phyloP scores from a whole-genome alignment of 2,888 invertebrate genomes.

The Mimachlamys varia region DNA sequence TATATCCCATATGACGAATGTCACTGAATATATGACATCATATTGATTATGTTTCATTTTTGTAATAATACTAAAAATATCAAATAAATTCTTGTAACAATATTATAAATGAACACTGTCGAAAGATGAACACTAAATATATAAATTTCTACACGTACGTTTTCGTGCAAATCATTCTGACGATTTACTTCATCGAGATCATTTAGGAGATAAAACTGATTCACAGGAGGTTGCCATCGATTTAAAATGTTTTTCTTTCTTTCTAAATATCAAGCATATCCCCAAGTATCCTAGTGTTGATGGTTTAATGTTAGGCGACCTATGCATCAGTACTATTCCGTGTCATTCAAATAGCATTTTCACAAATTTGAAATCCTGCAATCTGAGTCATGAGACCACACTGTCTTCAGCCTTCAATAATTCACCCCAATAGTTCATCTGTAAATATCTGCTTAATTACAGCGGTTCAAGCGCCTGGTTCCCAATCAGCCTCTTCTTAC shows the following conservation, averaged over 20 bases:
- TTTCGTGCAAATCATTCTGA: no score
- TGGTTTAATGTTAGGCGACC: background rate
- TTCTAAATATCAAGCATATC: background rate
- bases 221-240: background rate
- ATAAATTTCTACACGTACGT: no score
- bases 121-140: no score
- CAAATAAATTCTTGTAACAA: no score
- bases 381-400: background rate
- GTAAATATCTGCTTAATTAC: background rate
- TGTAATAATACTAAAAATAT: no score
- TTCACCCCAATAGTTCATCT: constrained; percentile 6
- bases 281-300: background rate
- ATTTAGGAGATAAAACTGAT: background rate
- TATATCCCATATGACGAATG: no score
- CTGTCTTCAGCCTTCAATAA: background rate
- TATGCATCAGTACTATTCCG: background rate
- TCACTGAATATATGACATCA: no score
- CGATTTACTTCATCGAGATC: background rate
- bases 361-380: background rate
- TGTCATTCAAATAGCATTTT: background rate
- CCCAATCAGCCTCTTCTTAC: background rate
- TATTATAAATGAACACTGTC: no score
- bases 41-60: no score
- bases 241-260: background rate
- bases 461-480: background rate